Evolutionary conservation across 2,888 invertebrate genomes (phyloP).

Genomic region (Selenia dentaria): DNA sequence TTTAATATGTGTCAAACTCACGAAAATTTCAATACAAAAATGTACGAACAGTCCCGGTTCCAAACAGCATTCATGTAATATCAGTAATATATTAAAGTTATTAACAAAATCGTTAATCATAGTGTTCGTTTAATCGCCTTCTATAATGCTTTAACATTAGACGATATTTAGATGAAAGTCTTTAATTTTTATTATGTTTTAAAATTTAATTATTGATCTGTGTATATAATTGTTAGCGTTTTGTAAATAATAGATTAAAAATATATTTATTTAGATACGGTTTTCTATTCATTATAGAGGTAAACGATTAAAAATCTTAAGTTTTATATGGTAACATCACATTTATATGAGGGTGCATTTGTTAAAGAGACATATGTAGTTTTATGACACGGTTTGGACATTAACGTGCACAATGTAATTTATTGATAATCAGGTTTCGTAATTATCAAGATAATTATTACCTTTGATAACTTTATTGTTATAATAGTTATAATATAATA

Average conservation of each 20-base stretch:
- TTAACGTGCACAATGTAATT: conserved; percentile 60
- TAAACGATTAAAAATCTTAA: conserved; percentile 48
- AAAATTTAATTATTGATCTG: conserved; percentile 70
- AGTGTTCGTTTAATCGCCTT: conserved; percentile 80
- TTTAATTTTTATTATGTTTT: conserved; percentile 46
- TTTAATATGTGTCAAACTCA: too few relatives aligned
- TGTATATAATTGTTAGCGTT: conserved; percentile 77
- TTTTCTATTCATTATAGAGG: conserved; percentile 54
- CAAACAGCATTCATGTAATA: too few relatives aligned
- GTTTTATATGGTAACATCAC: conserved; percentile 40
- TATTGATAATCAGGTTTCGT: too few relatives aligned
- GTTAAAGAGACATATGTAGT: conserved; percentile 40
- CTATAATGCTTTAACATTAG: conserved; percentile 80
- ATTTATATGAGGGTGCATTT: conserved; percentile 53
- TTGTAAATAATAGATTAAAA: conserved; percentile 74
- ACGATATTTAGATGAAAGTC: conserved; percentile 57
- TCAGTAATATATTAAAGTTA: too few relatives aligned
- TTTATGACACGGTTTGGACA: conserved; percentile 40
- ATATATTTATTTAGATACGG: conserved; percentile 63
- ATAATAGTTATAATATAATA: too few relatives aligned
- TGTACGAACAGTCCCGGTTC: too few relatives aligned
- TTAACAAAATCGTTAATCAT: too few relatives aligned
- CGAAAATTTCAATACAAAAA: too few relatives aligned
- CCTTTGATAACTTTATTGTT: too few relatives aligned
- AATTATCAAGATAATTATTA: too few relatives aligned